Evolutionary conservation across 1,140 invertebrate genomes (phyloP).

Genomic region (Pygmarrhopalites habei): DNA sequence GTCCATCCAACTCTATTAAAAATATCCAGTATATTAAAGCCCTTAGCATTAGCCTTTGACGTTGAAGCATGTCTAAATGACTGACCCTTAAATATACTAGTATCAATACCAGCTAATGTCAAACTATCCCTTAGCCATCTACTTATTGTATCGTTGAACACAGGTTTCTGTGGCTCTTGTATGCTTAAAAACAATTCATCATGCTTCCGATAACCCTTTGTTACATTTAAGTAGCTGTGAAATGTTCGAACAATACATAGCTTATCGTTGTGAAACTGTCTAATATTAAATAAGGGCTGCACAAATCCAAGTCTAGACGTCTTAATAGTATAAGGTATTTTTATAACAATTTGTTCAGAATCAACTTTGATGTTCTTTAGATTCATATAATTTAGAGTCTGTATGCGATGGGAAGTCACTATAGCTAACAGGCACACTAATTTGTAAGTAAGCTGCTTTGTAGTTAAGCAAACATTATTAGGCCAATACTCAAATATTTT

Average conservation of each 20-base stretch:
- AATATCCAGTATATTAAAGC: slow-evolving; percentile 4
- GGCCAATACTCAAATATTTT: neutral
- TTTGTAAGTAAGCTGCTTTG: neutral
- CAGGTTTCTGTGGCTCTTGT: neutral
- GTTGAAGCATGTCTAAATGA: neutral
- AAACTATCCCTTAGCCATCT: slow-evolving; percentile 7
- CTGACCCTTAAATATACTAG: slow-evolving; percentile 5
- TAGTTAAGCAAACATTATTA: neutral
- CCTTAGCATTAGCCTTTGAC: slow-evolving; percentile 2
- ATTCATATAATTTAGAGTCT: too few relatives aligned
- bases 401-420: neutral
- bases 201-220: slow-evolving; percentile 1
- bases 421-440: neutral
- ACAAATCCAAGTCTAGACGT: neutral
- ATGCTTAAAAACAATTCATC: slow-evolving; percentile 8
- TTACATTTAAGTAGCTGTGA: neutral
- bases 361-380: neutral
- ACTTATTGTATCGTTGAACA: neutral
- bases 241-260: too few relatives aligned
- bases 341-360: slow-evolving; percentile 8
- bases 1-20: slow-evolving; percentile 3
- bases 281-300: neutral
- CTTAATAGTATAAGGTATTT: slow-evolving; percentile 5
- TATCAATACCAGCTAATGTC: slow-evolving; percentile 1
- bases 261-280: neutral